A percentile compares a stretch with the other conserved stretches of the same genome.
Conservation (phyloP, 1,140 invertebrate genomes). For the Lysiphlebus fabarum region DNA sequence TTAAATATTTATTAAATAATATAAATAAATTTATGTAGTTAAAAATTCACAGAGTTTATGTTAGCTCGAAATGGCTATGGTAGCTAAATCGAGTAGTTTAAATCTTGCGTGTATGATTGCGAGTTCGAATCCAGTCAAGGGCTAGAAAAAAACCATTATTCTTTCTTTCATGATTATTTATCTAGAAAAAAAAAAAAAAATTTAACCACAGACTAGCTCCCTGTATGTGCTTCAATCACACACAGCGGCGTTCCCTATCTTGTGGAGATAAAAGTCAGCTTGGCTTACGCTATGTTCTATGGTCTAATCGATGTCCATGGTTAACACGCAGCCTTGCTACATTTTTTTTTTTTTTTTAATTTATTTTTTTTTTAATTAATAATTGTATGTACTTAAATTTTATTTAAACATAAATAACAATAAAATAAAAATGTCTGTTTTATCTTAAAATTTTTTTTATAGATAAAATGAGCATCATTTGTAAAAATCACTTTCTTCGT, state of each 20-base stretch:
- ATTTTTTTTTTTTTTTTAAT: slow-evolving; percentile 30
- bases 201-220: slow-evolving; percentile 43
- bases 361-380: background rate
- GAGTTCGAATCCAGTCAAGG: slow-evolving; percentile 1
- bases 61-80: background rate
- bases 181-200: background rate
- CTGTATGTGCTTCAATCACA: slow-evolving; percentile 35
- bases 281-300: slow-evolving; percentile 45
- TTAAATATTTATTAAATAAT: no score
- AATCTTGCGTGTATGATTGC: background rate
- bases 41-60: background rate
- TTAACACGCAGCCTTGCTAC: slow-evolving; percentile 44
- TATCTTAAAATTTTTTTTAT: slow-evolving; percentile 47
- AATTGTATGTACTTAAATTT: no score
- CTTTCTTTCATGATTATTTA: slow-evolving; percentile 8
- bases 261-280: slow-evolving; percentile 44
- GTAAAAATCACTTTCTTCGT: slow-evolving; percentile 82
- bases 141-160: slow-evolving; percentile 1
- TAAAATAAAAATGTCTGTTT: no score
- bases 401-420: no score
- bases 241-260: slow-evolving; percentile 40
- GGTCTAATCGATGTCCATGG: slow-evolving; percentile 30
- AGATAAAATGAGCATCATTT: slow-evolving; percentile 82
- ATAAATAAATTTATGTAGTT: no score
- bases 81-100: background rate